These are phyloP conservation scores for Hippocampus guttulatus DNA, from an alignment of 2,113 vertebrate species.

Conservation along the genomic window DNA sequence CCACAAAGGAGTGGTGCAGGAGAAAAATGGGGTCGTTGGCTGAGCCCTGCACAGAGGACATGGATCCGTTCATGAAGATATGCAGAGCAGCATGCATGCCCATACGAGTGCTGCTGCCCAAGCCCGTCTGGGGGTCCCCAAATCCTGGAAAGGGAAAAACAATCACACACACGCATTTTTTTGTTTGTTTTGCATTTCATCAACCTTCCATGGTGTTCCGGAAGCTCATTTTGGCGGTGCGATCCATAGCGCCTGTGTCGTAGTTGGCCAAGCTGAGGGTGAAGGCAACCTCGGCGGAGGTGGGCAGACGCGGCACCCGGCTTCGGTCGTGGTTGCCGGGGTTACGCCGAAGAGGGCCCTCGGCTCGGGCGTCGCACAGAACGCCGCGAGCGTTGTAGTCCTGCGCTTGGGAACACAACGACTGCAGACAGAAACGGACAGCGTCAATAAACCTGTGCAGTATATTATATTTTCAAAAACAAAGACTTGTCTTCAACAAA, in stretches of 20 bases:
- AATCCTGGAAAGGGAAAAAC: slow-evolving; percentile 74
- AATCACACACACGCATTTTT: background rate
- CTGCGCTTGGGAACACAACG: slow-evolving; percentile 80
- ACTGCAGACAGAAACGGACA: slow-evolving; percentile 60
- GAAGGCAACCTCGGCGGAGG: slow-evolving; percentile 85
- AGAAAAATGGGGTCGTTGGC: slow-evolving; percentile 95
- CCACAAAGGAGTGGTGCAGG: slow-evolving; percentile 88
- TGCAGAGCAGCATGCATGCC: slow-evolving; percentile 88
- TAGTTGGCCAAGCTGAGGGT: slow-evolving; percentile 82
- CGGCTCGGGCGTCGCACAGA: slow-evolving; percentile 77
- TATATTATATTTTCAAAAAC: no score
- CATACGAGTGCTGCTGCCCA: slow-evolving; percentile 66
- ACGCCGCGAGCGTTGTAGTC: slow-evolving; percentile 79
- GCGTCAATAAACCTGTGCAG: background rate
- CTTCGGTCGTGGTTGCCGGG: slow-evolving; percentile 84
- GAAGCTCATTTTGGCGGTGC: slow-evolving; percentile 89
- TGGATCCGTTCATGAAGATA: slow-evolving; percentile 93
- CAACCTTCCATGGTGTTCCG: slow-evolving; percentile 93
- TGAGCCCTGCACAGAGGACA: slow-evolving; percentile 90
- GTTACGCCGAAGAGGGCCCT: slow-evolving; percentile 84
- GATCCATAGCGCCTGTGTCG: slow-evolving; percentile 86
- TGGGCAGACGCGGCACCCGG: slow-evolving; percentile 79
- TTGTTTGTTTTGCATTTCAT: slow-evolving; percentile 21
- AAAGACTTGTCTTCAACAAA: no score
- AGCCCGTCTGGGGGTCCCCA: slow-evolving; percentile 79